Evolutionary conservation across 2,888 invertebrate species (phyloP), one percentile per base, ranked within the genome.

Genomic region (Ochlodes sylvanus): DNA sequence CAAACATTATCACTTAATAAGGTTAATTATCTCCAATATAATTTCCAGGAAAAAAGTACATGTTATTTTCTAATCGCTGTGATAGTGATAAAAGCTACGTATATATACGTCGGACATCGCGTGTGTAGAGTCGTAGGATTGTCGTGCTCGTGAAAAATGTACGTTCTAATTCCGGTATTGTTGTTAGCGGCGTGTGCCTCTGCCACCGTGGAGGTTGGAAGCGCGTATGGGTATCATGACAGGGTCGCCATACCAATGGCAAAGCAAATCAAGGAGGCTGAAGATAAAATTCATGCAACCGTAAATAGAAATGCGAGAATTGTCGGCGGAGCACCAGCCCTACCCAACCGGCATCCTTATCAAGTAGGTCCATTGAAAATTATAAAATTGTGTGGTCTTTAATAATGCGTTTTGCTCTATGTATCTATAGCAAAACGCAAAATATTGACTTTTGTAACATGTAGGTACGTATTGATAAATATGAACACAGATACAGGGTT

Each of bases 241-340:
- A 70, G 75, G 6, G 74, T 87, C 3, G 89, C 89, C 10, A 86
- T 90, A 50, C 88, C 88, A 6, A 69, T 76, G 9, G 89, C 87
- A 0, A 73, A 73, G 54, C 79, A 78, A 73, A 83, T 89, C 65
- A 86, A 80, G 75, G 81, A 75, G 1, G 67, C 71, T 3, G 86
- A 88, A 71, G 80, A 84, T 14, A 70, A 15, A 38, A 69, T 41
- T n/a, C 70, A 10, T 57, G 65, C 7, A 19, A 61, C 17, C n/a
- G 2, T 7, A 17, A 56, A 32, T 15, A 57, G 47, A 68, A 69
- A 0, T 70, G 56, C 15, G 82, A 82, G 71, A 34, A 81, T 89
- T 17, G 86, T 88, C 0, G 89, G 89, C 0, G 88, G 89, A 4
- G 79, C 56, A 0, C 41, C 78, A 0, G 82, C 88, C 1, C 73